phyloP scores from a whole-genome alignment of 2,797 vertebrate genomes.

The Liparis tanakae region DNA sequence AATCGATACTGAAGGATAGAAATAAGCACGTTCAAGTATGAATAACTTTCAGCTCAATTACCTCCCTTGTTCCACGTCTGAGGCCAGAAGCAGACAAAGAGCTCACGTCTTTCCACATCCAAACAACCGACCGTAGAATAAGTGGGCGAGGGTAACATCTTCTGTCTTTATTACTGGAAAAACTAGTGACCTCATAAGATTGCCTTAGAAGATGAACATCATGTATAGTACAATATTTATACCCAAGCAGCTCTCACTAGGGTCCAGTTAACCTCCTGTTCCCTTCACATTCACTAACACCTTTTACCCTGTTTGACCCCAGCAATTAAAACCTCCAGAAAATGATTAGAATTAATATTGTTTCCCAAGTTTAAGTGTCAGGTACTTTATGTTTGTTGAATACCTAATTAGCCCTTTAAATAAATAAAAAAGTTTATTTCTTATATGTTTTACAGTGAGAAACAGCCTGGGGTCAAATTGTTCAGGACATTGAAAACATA shows the following conservation, averaged over 20 bases:
- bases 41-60: conserved; percentile 40
- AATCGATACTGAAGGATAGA: neutral
- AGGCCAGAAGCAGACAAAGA: conserved; percentile 67
- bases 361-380: no score
- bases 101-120: conserved; percentile 51
- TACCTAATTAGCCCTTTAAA: no score
- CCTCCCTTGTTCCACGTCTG: conserved; percentile 54
- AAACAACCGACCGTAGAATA: conserved; percentile 50
- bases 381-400: no score
- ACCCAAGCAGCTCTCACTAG: neutral
- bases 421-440: no score
- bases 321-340: no score
- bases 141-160: conserved; percentile 12
- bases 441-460: no score
- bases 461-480: no score
- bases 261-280: neutral
- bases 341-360: no score
- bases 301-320: no score
- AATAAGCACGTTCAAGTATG: conserved; percentile 8
- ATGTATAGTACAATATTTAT: neutral
- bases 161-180: conserved; percentile 40
- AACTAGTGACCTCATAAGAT: neutral
- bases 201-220: neutral
- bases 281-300: no score
- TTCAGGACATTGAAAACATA: no score